These are phyloP conservation scores for Gila robusta DNA, from an alignment of 2,797 vertebrate species.

Conservation along the genomic window DNA sequence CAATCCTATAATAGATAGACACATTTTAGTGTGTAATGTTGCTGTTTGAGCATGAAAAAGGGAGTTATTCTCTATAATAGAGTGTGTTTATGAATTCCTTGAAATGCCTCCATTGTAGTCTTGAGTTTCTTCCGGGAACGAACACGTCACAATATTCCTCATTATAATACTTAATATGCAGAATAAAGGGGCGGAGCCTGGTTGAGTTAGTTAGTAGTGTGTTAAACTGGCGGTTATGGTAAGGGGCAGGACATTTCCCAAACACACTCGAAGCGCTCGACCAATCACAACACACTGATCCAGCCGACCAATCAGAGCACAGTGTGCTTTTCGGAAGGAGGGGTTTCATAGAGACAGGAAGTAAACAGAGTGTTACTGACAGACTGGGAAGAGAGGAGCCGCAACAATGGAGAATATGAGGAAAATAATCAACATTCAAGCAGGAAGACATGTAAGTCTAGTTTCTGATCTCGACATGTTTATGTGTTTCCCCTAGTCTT, in stretches of 20 bases:
- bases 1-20: no score
- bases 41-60: no score
- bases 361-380: no score
- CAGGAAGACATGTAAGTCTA: neutral
- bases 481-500: constrained; percentile 75
- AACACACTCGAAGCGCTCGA: neutral
- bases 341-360: no score
- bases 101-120: neutral
- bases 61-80: no score
- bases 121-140: neutral
- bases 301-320: no score
- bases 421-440: no score
- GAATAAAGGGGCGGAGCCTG: neutral
- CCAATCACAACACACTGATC: neutral
- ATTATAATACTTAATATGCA: neutral
- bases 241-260: no score
- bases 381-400: no score
- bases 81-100: neutral
- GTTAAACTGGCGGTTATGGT: no score
- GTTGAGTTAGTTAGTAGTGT: neutral
- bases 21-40: neutral
- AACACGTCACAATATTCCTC: neutral
- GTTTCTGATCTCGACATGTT: neutral
- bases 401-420: no score
- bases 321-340: no score